Evolutionary conservation across 1,140 invertebrate species (phyloP), one percentile per base, ranked within the genome.

Genomic region (Brachionus paranguensis): DNA sequence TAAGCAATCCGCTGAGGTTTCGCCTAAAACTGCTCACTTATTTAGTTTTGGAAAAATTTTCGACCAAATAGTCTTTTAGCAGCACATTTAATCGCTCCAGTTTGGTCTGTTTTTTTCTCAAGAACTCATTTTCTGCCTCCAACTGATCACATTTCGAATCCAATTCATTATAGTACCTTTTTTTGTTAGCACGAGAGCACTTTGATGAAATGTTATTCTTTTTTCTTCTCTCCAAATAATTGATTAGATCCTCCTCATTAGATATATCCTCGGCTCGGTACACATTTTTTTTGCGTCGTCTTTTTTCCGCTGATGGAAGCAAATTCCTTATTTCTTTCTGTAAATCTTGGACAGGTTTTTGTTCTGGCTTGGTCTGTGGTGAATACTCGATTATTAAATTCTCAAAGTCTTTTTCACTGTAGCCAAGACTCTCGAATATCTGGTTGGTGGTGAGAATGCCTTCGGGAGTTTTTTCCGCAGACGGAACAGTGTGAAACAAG

Each of bases 161-260:
- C 87, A 89, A 87, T 14, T 88, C 86, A n/a, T 60, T 83, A 83
- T 86, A 87, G 81, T 88, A 88, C 68, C 86, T 84, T 85, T 89
- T 89, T 53, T 88, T 85, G 8, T 85, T 87, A 60, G 87, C 86
- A 4, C 88, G 84, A 8, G 88, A 89, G 27, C 86, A 84, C 79
- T 86, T 87, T 10, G 87, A 88, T 12, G 88, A 87, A 14, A 88
- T 85, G 72, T 89, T 89, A 85, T 89, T 89, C 79, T 89, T 89
- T 41, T 85, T 85, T 29, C 88, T 43, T 41, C 87, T 84, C 17
- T 87, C 86, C 24, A 60, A 37, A 64, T 87, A 87, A 55, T 86
- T 68, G 3, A 41, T 41, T 3, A 83, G 29, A 68, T 83, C 81
- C n/a, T 83, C 81, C 24, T 68, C 64, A 24, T 43, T 83, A 29